Evolutionary conservation across 2,113 vertebrate species (phyloP).

Genomic region (Cyrtonyx montezumae): DNA sequence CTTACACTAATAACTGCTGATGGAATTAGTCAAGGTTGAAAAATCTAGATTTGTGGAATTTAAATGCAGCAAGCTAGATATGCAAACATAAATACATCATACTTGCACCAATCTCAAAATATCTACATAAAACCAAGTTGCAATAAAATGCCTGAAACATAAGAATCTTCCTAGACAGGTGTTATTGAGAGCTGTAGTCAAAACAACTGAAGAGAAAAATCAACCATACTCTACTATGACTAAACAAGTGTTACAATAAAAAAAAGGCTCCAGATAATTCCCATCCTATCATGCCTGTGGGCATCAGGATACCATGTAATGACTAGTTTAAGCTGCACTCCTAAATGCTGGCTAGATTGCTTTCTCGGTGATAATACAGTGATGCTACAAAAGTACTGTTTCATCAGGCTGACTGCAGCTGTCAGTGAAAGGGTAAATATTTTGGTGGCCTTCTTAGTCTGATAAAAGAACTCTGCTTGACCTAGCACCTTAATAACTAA

Average conservation of each 20-base stretch:
- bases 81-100: not conserved
- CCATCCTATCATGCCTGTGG: not conserved
- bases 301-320: not conserved
- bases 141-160: not conserved
- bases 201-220: fast-evolving
- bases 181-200: not conserved
- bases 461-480: not conserved
- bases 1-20: not conserved
- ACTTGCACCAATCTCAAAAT: not conserved
- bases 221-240: fast-evolving
- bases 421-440: not conserved
- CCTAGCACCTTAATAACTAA: not conserved
- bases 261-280: not conserved
- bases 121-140: fast-evolving
- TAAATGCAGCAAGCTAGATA: not conserved
- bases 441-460: not conserved
- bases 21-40: not conserved
- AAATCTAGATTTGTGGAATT: not conserved
- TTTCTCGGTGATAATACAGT: not conserved
- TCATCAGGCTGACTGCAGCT: not conserved
- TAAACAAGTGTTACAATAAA: not conserved
- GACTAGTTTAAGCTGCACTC: not conserved
- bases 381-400: not conserved
- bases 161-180: not conserved
- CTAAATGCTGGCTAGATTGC: not conserved